Evolutionary conservation across 2,888 invertebrate genomes (phyloP).

Genomic region (Poecilus cupreus): DNA sequence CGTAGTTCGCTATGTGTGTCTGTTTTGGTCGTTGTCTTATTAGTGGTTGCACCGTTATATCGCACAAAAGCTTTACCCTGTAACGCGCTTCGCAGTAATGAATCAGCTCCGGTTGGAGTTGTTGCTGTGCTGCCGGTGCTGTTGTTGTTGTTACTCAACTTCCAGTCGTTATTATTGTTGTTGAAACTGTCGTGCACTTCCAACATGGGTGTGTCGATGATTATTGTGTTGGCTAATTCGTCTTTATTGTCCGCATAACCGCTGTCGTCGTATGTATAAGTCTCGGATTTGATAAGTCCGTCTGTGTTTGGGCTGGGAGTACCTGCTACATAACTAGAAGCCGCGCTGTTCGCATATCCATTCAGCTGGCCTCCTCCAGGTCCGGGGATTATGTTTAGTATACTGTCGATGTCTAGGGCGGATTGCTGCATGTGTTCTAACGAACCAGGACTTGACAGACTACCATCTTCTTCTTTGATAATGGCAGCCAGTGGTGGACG

Average conservation of each 20-base stretch:
- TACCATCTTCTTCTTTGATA: constrained; percentile 80
- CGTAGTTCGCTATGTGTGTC: constrained; percentile 75
- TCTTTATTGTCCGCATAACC: constrained; percentile 83
- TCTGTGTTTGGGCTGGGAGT: constrained; percentile 75
- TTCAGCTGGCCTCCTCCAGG: constrained; percentile 76
- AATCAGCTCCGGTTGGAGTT: constrained; percentile 75
- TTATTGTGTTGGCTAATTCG: constrained; percentile 71
- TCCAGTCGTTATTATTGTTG: constrained; percentile 90
- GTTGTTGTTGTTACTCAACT: constrained; percentile 83
- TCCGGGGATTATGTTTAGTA: constrained; percentile 82
- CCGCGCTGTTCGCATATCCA: constrained; percentile 75
- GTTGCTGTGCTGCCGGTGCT: constrained; percentile 62
- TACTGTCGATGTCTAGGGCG: constrained; percentile 85
- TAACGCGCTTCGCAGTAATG: constrained; percentile 86
- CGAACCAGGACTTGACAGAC: constrained; percentile 76
- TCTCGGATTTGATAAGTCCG: constrained; percentile 82
- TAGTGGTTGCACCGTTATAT: constrained; percentile 69
- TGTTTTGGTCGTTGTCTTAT: constrained; percentile 65
- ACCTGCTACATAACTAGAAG: constrained; percentile 74
- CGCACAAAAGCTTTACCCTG: constrained; percentile 79
- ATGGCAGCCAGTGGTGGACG: constrained; percentile 78
- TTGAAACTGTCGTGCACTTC: constrained; percentile 76
- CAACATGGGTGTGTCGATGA: constrained; percentile 76
- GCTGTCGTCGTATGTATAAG: constrained; percentile 85
- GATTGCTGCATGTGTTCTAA: constrained; percentile 77